Base-by-base conservation (phyloP, 30 jellyfish, hydroid and myxozoan species). In the Pelagia noctiluca region DNA sequence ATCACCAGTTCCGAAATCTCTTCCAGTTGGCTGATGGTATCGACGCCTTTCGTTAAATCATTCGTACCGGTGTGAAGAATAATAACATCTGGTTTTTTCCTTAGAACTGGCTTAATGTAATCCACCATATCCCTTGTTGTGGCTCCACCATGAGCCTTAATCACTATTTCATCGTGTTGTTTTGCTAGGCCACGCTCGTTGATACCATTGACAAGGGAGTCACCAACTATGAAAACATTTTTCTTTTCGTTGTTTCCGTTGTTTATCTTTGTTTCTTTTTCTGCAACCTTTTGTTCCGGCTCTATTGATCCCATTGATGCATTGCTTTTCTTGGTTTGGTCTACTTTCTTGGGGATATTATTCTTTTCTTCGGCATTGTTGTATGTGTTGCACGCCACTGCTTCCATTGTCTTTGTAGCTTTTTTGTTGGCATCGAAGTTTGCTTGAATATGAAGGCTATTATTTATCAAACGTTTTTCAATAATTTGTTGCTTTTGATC, bases 131-230 rank as follows among this genome's bases (percentile, higher is more conserved):
- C 65, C 23, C 11, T 50, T 28, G 65, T 50, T 50, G 65, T 50
- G 11, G 65, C 65, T 19, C 65, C 65, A 50, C 65, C 65, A 2
- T 50, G 65, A 7, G 65, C 12, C 11, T 50, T 50, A 50, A 50
- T 50, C 12, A 50, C 65, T 50, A 50, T 28, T 0, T 50, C 65
- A 19, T 50, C 65, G 65, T 50, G 65, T 50, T 50, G 65, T 50
- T 50, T 50, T 50, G 65, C 65, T 50, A 50, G 65, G 65, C 65
- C 65, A 50, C 65, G 65, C 23, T 50, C 65, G 65, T 50, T 50
- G 65, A 50, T 50, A 50, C 65, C 65, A 50, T 50, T 50, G 65
- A 50, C 65, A 50, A 50, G 65, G 5, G 19, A 50, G 65, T 50
- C 65, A 3, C 65, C 65, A 50, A 50, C 65, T 23, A 50, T 50